phyloP scores from a whole-genome alignment of 2,113 vertebrate species.

The Scartelaos histophorus region DNA sequence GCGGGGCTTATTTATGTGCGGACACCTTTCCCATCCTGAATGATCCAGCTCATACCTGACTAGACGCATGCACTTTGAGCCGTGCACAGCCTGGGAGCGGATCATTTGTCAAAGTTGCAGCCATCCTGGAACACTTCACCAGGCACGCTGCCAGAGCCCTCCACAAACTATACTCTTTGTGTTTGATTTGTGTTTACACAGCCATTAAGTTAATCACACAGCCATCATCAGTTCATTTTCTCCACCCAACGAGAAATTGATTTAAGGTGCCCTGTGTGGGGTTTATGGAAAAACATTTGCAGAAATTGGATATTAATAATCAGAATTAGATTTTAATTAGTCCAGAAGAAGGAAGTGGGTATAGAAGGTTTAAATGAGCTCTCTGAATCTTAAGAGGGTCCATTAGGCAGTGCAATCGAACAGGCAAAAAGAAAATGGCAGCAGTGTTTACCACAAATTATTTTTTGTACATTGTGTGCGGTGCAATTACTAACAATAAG shows the following conservation, averaged over 20 bases:
- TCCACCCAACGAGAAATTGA: not conserved
- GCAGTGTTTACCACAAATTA: not conserved
- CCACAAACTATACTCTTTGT: constrained; percentile 10
- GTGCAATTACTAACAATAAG: not conserved
- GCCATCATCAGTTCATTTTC: constrained; percentile 3
- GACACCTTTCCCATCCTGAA: constrained; percentile 43
- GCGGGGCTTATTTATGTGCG: constrained; percentile 59
- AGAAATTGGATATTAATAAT: constrained; percentile 12
- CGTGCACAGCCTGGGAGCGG: not conserved
- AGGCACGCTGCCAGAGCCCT: constrained; percentile 34
- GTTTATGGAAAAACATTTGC: constrained; percentile 12
- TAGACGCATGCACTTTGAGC: constrained; percentile 22
- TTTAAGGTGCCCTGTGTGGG: constrained; percentile 7
- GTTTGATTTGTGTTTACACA: constrained; percentile 14
- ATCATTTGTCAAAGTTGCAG: constrained; percentile 14
- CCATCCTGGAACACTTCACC: constrained; percentile 17
- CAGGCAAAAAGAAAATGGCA: not conserved
- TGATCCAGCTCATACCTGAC: constrained; percentile 33
- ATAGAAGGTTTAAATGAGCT: constrained; percentile 7
- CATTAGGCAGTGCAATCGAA: not conserved
- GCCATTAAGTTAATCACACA: constrained; percentile 22
- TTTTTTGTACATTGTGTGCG: not conserved
- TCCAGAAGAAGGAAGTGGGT: constrained; percentile 6
- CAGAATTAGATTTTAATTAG: constrained; percentile 5
- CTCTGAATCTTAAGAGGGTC: constrained; percentile 3